These are phyloP conservation scores for Seira ritae DNA, from an alignment of 2,888 invertebrate species.

Conservation along the genomic window DNA sequence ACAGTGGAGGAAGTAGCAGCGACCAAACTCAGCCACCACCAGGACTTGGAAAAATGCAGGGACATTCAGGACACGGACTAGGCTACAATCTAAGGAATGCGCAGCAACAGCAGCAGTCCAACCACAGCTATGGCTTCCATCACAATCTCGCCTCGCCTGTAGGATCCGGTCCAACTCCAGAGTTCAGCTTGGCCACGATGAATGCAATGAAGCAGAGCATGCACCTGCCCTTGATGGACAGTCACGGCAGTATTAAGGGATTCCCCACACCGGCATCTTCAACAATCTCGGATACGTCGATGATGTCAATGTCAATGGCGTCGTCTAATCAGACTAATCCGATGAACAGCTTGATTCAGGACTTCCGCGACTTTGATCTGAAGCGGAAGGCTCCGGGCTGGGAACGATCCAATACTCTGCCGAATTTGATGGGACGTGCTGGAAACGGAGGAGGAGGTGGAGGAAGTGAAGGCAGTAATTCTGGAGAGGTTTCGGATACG, in stretches of 20 bases:
- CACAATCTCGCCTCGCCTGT: slow-evolving; percentile 35
- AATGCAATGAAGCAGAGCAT: slow-evolving; percentile 61
- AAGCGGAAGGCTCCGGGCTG: slow-evolving; percentile 71
- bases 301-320: slow-evolving; percentile 2
- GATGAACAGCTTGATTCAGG: slow-evolving; percentile 51
- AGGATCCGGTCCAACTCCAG: slow-evolving; percentile 49
- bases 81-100: slow-evolving; percentile 26
- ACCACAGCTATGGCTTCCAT: slow-evolving; percentile 33
- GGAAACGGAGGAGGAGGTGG: neutral
- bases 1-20: neutral
- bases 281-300: slow-evolving; percentile 57
- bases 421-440: slow-evolving; percentile 47
- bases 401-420: slow-evolving; percentile 68
- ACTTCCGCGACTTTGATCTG: slow-evolving; percentile 58
- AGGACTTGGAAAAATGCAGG: slow-evolving; percentile 35
- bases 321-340: slow-evolving; percentile 23
- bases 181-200: slow-evolving; percentile 56
- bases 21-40: slow-evolving; percentile 33
- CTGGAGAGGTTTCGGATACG: slow-evolving; percentile 24
- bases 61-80: slow-evolving; percentile 12
- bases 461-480: slow-evolving; percentile 41
- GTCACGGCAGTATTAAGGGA: slow-evolving; percentile 40
- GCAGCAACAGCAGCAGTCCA: slow-evolving; percentile 20
- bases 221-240: slow-evolving; percentile 58
- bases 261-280: slow-evolving; percentile 48